phyloP scores from a whole-genome alignment of 2,888 invertebrate genomes.

The Beris chalybata region DNA sequence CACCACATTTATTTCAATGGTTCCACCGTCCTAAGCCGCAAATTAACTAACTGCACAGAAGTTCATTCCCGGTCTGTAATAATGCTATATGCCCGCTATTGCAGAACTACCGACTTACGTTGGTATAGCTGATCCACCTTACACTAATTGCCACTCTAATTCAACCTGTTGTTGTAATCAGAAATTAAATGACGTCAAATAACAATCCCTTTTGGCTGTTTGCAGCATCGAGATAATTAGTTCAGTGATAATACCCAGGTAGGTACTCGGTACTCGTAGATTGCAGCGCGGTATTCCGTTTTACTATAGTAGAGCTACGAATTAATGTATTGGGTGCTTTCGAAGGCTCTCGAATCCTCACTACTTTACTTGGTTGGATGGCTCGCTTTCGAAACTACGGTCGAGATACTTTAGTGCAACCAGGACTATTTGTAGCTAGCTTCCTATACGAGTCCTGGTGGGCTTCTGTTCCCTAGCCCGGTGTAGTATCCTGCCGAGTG shows the following conservation, averaged over 20 bases:
- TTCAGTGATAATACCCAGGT: not conserved
- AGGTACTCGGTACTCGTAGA: too few relatives aligned
- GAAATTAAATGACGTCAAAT: constrained; percentile 3
- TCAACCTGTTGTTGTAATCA: constrained; percentile 11
- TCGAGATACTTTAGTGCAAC: too few relatives aligned
- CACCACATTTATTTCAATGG: too few relatives aligned
- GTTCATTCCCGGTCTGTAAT: not conserved
- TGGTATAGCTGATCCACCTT: too few relatives aligned
- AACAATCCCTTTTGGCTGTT: constrained; percentile 7
- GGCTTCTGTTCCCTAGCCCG: not conserved
- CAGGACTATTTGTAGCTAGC: too few relatives aligned
- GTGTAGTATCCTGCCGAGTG: not conserved
- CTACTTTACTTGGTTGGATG: too few relatives aligned
- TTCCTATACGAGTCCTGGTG: too few relatives aligned
- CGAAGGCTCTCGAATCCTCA: too few relatives aligned
- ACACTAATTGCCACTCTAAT: constrained; percentile 9
- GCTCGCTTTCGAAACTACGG: not conserved
- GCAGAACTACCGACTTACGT: not conserved
- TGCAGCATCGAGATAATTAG: constrained; percentile 7
- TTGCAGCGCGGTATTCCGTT: too few relatives aligned
- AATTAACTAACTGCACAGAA: not conserved
- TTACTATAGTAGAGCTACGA: too few relatives aligned
- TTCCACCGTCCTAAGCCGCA: not conserved
- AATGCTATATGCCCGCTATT: not conserved
- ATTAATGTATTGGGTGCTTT: too few relatives aligned